Percentiles rank a stretch among this genome's conserved stretches.
Evolutionary conservation across 2,888 invertebrate genomes (phyloP).

Genomic region (Hemicrepidius hirtus): DNA sequence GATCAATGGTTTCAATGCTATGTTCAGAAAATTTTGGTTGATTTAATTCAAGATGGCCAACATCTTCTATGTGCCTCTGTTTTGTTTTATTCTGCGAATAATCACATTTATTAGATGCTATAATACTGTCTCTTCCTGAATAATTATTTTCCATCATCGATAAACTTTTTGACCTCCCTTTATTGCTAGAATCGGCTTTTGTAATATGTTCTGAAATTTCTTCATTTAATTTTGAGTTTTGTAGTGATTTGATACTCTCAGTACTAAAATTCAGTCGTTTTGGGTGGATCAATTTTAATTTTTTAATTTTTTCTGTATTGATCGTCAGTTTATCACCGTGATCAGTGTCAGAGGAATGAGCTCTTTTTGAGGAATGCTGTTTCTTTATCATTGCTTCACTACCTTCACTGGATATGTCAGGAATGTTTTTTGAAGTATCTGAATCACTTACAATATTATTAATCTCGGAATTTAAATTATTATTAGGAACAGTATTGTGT

Average conservation of each 20-base stretch:
- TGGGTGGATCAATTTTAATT: slow-evolving; percentile 49
- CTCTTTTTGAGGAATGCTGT: slow-evolving; percentile 33
- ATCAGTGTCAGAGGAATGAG: slow-evolving; percentile 32
- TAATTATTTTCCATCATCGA: background rate
- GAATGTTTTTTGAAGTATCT: slow-evolving; percentile 71
- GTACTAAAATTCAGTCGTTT: slow-evolving; percentile 20
- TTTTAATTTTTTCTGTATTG: slow-evolving; percentile 53
- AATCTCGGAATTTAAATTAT: background rate
- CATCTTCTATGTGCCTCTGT: background rate
- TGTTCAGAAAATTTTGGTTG: background rate
- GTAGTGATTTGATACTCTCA: background rate
- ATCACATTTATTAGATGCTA: slow-evolving; percentile 44
- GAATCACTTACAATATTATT: slow-evolving; percentile 64
- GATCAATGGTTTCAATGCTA: too few relatives aligned
- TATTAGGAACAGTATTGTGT: background rate
- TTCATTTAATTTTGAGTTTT: background rate
- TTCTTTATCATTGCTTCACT: slow-evolving; percentile 30
- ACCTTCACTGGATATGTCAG: slow-evolving; percentile 69
- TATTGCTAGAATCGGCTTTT: background rate
- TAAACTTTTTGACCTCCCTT: background rate
- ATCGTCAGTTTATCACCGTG: slow-evolving; percentile 48
- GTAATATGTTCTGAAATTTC: background rate
- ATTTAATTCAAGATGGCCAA: background rate
- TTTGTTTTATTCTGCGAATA: slow-evolving; percentile 17
- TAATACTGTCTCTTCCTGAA: slow-evolving; percentile 38